phyloP scores from a whole-genome alignment of 2,888 invertebrate genomes.

The Trichopoda pennipes region DNA sequence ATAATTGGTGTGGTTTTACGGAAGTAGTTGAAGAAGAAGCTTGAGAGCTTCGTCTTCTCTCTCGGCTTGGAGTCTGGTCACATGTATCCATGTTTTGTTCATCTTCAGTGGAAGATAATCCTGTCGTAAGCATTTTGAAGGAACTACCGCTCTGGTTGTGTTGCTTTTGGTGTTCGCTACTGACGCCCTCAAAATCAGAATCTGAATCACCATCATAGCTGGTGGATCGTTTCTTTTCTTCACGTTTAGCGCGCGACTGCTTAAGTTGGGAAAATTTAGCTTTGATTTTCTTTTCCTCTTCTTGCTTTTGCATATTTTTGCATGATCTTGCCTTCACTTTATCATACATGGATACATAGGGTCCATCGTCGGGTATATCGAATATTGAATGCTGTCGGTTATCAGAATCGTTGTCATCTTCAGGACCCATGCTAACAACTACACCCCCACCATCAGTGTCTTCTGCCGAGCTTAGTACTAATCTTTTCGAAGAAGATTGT shows the following conservation, averaged over 20 bases:
- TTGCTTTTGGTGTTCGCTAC: slow-evolving; percentile 69
- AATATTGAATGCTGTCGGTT: slow-evolving; percentile 93
- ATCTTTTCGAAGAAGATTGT: slow-evolving; percentile 73
- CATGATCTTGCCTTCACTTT: slow-evolving; percentile 97
- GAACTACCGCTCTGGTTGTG: slow-evolving; percentile 72
- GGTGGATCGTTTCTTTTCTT: slow-evolving; percentile 93
- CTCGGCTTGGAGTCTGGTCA: slow-evolving; percentile 74
- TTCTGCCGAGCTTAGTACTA: slow-evolving; percentile 84
- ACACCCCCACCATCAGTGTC: slow-evolving; percentile 85
- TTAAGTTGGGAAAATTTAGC: slow-evolving; percentile 94
- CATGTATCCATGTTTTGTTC: slow-evolving; percentile 77
- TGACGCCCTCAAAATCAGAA: slow-evolving; percentile 82
- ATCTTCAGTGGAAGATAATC: slow-evolving; percentile 79
- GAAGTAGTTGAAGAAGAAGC: slow-evolving; percentile 63
- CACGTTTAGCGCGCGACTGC: slow-evolving; percentile 92
- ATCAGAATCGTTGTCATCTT: slow-evolving; percentile 79
- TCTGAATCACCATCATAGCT: slow-evolving; percentile 95
- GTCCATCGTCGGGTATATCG: slow-evolving; percentile 91
- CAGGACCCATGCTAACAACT: slow-evolving; percentile 81
- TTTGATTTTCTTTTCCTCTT: slow-evolving; percentile 94
- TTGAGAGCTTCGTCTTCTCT: slow-evolving; percentile 70
- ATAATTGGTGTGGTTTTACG: slow-evolving; percentile 73
- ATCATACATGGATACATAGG: slow-evolving; percentile 98
- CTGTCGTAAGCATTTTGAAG: slow-evolving; percentile 70
- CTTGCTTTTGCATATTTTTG: slow-evolving; percentile 95